Conservation (phyloP, 2,797 vertebrate species). For the Denticeps clupeoides region DNA sequence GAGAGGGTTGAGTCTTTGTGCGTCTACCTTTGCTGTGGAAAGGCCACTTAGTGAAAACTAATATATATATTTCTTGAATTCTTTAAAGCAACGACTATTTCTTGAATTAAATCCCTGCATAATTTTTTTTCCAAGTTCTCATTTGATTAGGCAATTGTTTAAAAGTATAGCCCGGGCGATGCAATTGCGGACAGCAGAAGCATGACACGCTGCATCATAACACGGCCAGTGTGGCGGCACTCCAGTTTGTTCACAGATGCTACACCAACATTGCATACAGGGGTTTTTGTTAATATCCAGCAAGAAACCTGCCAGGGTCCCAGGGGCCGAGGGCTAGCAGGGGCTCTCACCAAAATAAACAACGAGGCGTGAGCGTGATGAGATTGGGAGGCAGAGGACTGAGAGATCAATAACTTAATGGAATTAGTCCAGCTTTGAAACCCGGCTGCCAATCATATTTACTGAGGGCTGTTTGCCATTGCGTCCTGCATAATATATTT, state of each 20-base stretch:
- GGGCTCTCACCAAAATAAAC: conserved; percentile 42
- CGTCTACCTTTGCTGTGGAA: too few species aligned
- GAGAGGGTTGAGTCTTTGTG: too few species aligned
- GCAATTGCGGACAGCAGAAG: too few species aligned
- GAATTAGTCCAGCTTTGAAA: conserved; percentile 69
- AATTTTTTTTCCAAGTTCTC: too few species aligned
- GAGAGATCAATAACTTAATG: conserved; percentile 66
- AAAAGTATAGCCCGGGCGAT: too few species aligned
- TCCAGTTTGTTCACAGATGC: conserved; percentile 34
- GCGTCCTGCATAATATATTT: conserved; percentile 52
- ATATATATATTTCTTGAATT: too few species aligned
- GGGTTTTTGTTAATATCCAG: conserved; percentile 38
- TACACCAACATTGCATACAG: conserved; percentile 24
- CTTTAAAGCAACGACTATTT: too few species aligned
- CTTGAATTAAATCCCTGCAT: too few species aligned
- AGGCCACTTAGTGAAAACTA: too few species aligned
- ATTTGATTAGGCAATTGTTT: too few species aligned
- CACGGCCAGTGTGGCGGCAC: conserved; percentile 21
- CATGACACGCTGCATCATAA: too few species aligned
- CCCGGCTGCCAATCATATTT: conserved; percentile 66
- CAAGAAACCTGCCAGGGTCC: conserved; percentile 23
- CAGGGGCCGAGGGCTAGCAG: conserved; percentile 22
- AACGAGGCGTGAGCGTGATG: conserved; percentile 40
- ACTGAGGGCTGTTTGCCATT: conserved; percentile 49
- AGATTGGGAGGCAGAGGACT: conserved; percentile 32